Evolutionary conservation across 23 tunicate species (phyloP).

Genomic region (Clavelina lepadiformis): DNA sequence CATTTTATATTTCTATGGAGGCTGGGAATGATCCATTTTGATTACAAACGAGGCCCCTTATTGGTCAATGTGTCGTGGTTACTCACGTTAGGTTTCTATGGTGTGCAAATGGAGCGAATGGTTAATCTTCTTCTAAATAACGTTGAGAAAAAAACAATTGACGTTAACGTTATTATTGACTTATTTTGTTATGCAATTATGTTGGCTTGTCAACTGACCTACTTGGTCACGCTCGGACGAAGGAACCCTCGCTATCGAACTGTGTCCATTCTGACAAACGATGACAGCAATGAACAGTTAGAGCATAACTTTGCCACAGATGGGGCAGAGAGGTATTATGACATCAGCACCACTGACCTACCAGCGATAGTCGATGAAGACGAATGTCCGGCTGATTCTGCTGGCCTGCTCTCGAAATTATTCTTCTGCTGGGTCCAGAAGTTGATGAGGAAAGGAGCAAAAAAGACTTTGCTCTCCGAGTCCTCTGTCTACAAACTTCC

Average conservation of each 20-base stretch:
- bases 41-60: slow-evolving; percentile 63
- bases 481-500: slow-evolving; percentile 62
- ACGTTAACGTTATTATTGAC: slow-evolving; percentile 21
- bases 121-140: slow-evolving; percentile 2
- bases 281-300: slow-evolving; percentile 26
- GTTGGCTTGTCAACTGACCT: slow-evolving; percentile 49
- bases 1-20: slow-evolving; percentile 62
- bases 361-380: slow-evolving; percentile 8
- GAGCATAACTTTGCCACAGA: not conserved
- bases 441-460: slow-evolving; percentile 60
- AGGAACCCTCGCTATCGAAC: slow-evolving; percentile 42
- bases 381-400: slow-evolving; percentile 58
- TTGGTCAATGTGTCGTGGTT: slow-evolving; percentile 56
- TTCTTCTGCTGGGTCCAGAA: slow-evolving; percentile 87
- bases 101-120: slow-evolving; percentile 31
- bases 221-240: slow-evolving; percentile 18
- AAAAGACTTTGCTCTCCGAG: slow-evolving; percentile 30
- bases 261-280: slow-evolving; percentile 26
- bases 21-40: slow-evolving; percentile 70
- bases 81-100: slow-evolving; percentile 60
- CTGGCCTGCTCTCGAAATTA: slow-evolving; percentile 33
- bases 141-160: not conserved
- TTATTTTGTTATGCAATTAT: slow-evolving; percentile 41
- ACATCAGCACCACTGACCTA: slow-evolving; percentile 11
- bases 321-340: slow-evolving; percentile 20